Evolutionary conservation across 2,888 invertebrate genomes (phyloP), one percentile per base, ranked within the genome.

Genomic region (Alloscopus bannaensis): DNA sequence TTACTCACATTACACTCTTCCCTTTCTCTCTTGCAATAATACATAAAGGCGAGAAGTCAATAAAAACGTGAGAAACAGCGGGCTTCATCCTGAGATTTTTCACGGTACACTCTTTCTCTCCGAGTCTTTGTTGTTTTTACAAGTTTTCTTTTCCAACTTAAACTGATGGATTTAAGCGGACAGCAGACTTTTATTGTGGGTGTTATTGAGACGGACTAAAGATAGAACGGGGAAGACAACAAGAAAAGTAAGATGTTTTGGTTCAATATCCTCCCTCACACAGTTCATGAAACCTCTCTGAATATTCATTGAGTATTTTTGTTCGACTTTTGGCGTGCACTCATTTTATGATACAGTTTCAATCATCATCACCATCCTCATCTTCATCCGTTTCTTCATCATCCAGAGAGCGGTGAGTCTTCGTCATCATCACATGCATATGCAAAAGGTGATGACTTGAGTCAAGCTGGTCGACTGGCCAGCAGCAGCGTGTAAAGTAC

Each of bases 361-460:
- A 60, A 60, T 60, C 60, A 60, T 36, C 60, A 24, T 40, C 50
- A 31, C 20, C 59, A 18, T 59, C 31, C n/a, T 59, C 59, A 60
- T 60, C 40, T 1, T 60, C 60, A 22, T 18, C 29, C 29, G 42
- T 20, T 29, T 60, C 60, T 29, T 3, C 59, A 59, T 26, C 52
- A 24, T 36, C 52, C 57, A 57, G 57, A 6, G n/a, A 47, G 11
- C 47, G 18, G 18, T n/a, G 20, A 50, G 50, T 1, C 3, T 36
- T 36, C 3, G 20, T 50, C 3, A 22, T 18, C 45, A 18, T 50
- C 3, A 31, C 60, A 70, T 70, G 29, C 3, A 47, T 59, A 59
- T 70, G 70, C 70, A 70, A 31, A 70, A 70, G 59, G 70, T 70
- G 70, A 70, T 59, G 31, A 59, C 59, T 40, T 18, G 18, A 57